phyloP scores from a whole-genome alignment of 2,797 vertebrate species.

The Apogon talboti region DNA sequence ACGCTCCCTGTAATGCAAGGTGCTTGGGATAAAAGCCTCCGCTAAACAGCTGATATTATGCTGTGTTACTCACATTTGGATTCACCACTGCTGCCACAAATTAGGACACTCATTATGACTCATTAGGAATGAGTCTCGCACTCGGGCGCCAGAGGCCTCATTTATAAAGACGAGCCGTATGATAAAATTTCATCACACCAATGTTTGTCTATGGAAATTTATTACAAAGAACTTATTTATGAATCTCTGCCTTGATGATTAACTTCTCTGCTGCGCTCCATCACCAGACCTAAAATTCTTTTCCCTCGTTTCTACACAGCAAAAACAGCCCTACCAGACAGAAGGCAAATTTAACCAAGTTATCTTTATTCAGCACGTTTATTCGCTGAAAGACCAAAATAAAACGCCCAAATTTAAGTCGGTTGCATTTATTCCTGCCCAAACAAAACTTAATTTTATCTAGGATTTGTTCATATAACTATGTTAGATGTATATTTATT shows the following conservation, averaged over 20 bases:
- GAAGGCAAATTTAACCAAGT: too few species aligned
- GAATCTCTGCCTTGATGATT: conserved; percentile 37
- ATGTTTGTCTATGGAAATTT: conserved; percentile 51
- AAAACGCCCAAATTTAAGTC: too few species aligned
- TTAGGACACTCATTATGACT: conserved; percentile 68
- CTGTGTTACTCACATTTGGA: conserved; percentile 51
- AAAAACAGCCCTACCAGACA: too few species aligned
- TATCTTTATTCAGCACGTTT: too few species aligned
- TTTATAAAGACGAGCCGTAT: conserved; percentile 62
- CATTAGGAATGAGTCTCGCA: conserved; percentile 51
- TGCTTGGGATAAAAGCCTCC: conserved; percentile 57
- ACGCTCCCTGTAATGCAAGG: conserved; percentile 28
- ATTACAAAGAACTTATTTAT: conserved; percentile 40
- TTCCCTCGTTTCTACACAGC: not conserved
- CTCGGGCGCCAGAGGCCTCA: conserved; percentile 44
- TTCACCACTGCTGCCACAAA: conserved; percentile 45
- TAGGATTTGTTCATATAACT: too few species aligned
- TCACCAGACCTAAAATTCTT: conserved; percentile 7
- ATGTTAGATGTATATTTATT: too few species aligned
- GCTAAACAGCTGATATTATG: conserved; percentile 54
- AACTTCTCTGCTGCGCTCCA: conserved; percentile 5
- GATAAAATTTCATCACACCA: conserved; percentile 47
- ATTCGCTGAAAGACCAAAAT: too few species aligned
- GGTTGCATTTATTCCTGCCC: too few species aligned
- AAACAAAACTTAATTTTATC: too few species aligned